Conservation (phyloP, 23 tunicate species). For the Halocynthia roretzi region DNA sequence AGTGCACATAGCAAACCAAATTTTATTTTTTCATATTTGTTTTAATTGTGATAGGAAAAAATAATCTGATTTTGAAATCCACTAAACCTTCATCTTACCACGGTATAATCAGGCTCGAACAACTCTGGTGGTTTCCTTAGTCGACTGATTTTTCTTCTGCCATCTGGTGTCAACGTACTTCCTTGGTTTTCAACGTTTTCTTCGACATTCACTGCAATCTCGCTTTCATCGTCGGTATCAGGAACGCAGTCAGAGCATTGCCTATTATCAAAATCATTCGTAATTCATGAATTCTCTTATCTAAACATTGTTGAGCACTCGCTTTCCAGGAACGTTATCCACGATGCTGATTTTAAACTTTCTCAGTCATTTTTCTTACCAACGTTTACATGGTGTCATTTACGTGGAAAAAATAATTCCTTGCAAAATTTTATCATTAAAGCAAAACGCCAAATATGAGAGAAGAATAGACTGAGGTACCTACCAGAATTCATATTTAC, state of each 20-base stretch:
- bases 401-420: no score
- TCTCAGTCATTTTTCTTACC: no score
- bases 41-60: no score
- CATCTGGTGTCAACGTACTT: conserved; percentile 34
- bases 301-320: not conserved
- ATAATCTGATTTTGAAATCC: no score
- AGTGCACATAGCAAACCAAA: no score
- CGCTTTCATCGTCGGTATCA: conserved; percentile 15
- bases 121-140: conserved; percentile 73
- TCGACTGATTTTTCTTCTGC: conserved; percentile 51
- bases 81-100: not conserved
- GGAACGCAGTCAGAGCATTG: conserved; percentile 49
- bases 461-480: not conserved
- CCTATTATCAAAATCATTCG: conserved; percentile 25
- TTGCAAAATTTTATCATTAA: not conserved
- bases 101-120: conserved; percentile 32
- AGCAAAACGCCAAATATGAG: not conserved
- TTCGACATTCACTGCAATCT: conserved; percentile 4
- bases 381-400: no score
- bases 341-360: no score
- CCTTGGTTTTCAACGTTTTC: not conserved
- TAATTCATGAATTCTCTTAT: not conserved
- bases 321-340: not conserved
- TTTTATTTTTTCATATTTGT: no score
- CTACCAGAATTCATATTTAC: conserved; percentile 43